Evolutionary conservation across 2,113 vertebrate species (phyloP), one percentile per base, ranked within the genome.

Genomic region (Mesocricetus auratus): DNA sequence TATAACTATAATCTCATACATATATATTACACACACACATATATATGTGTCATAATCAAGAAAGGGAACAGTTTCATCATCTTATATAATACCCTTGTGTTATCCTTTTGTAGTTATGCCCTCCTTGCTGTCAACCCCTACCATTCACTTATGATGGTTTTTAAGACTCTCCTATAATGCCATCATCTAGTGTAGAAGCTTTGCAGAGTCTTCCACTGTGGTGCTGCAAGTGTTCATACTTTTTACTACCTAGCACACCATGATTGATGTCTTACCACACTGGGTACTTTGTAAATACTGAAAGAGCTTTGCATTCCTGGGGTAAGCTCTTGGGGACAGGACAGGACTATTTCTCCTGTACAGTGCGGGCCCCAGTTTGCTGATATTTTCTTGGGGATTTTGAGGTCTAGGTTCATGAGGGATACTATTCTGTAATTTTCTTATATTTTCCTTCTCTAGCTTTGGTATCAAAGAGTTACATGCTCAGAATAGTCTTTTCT

Each of bases 1-100:
- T 88, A 75, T 91, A 91, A 94, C 4, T 21, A 81, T 12, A 94
- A 39, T 75, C 79, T 86, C 71, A 47, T 79, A 79, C 53, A 7
- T 47, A 15, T 42, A 74, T n/a, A 8, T 45, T 13, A 13, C 12
- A 56, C 53, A 56, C 53, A 85, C 33, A 92, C 39, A 60, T 36
- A 19, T 15, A 86, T 19, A 58, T 64, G 39, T 4, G 19, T n/a
- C 29, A 71, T 29, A 83, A 88, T 39, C 19, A 77, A 83, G 82
- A 71, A 8, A 83, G 3, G 56, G 16, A 91, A 93, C 33, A 94
- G 11, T 58, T 47, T 10, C 5, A 81, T 50, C 21, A 86, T 10
- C 21, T 29, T 11, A 58, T 62, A 93, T 29, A 71, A 79, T 11
- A 78, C 29, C 50, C 33, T 68, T 78, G n/a, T 39, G 7, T 11